Conservation (phyloP, 2,113 vertebrate genomes). For the Carassius gibelio region DNA sequence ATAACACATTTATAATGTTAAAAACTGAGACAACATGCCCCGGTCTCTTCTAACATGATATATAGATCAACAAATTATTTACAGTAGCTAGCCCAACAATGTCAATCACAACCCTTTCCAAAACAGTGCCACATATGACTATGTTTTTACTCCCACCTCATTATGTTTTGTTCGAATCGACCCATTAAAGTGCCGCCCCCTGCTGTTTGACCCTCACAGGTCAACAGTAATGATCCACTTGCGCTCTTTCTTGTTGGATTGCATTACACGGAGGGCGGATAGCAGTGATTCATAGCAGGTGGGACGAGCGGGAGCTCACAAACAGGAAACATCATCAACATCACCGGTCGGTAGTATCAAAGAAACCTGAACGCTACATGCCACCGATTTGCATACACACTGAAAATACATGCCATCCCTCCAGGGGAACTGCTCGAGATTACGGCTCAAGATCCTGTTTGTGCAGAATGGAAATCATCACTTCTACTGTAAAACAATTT, state of each 20-base stretch:
- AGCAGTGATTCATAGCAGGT: conserved; percentile 53
- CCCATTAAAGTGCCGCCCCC: conserved; percentile 1
- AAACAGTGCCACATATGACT: too few relatives aligned
- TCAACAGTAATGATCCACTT: conserved; percentile 34
- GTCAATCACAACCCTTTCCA: too few relatives aligned
- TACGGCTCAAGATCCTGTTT: not conserved
- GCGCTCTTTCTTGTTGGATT: conserved; percentile 30
- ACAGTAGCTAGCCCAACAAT: too few relatives aligned
- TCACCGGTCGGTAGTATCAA: conserved; percentile 27
- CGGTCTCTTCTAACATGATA: too few relatives aligned
- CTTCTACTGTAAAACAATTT: not conserved
- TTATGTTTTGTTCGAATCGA: too few relatives aligned
- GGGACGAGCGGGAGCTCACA: conserved; percentile 26
- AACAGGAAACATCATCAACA: conserved; percentile 41
- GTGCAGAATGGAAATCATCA: not conserved
- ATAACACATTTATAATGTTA: too few relatives aligned
- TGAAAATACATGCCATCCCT: conserved; percentile 11
- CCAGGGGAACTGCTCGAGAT: not conserved
- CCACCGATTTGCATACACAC: not conserved
- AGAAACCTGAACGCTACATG: conserved; percentile 17
- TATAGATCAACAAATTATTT: too few relatives aligned
- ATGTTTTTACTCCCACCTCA: too few relatives aligned
- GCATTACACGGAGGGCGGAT: conserved; percentile 33
- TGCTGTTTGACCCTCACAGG: conserved; percentile 39
- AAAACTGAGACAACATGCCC: too few relatives aligned